Evolutionary conservation across 1,140 invertebrate genomes (phyloP).

Genomic region (Drosophila suzukii): DNA sequence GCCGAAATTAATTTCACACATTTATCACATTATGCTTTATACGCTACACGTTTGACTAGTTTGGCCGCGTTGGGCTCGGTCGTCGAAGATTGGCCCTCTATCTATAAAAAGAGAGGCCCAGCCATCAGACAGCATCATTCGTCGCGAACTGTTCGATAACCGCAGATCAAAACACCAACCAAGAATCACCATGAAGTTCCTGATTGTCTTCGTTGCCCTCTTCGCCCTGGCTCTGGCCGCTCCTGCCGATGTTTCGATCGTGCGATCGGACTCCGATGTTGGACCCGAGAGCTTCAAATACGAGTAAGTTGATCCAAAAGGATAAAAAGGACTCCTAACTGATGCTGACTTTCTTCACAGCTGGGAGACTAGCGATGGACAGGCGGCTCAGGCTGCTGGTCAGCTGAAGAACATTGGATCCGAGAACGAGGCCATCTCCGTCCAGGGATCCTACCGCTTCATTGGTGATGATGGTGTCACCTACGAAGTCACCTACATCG

Average conservation of each 20-base stretch:
- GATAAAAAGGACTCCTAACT: not conserved
- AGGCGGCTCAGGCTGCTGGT: slow-evolving; percentile 19
- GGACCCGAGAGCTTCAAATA: slow-evolving; percentile 83
- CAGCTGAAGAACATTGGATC: slow-evolving; percentile 49
- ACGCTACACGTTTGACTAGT: slow-evolving; percentile 15
- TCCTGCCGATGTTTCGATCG: slow-evolving; percentile 54
- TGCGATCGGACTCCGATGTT: slow-evolving; percentile 82
- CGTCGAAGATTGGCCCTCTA: slow-evolving; percentile 1
- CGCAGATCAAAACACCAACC: slow-evolving; percentile 27
- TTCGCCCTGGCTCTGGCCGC: slow-evolving; percentile 71
- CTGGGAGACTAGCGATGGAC: slow-evolving; percentile 51
- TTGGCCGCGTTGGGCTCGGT: slow-evolving; percentile 8
- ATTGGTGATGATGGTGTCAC: slow-evolving; percentile 11
- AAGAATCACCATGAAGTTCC: slow-evolving; percentile 68
- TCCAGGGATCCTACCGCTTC: slow-evolving; percentile 84
- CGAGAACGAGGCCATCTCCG: slow-evolving; percentile 84
- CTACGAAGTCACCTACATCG: slow-evolving; percentile 10
- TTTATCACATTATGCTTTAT: slow-evolving; percentile 34
- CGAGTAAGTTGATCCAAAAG: slow-evolving; percentile 80
- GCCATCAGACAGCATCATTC: slow-evolving; percentile 12
- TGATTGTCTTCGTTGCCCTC: slow-evolving; percentile 71
- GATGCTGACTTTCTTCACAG: slow-evolving; percentile 29
- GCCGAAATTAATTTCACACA: slow-evolving; percentile 22
- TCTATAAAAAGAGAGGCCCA: slow-evolving; percentile 3
- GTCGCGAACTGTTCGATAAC: slow-evolving; percentile 2